Evolutionary conservation across 2,113 vertebrate species (phyloP).

Genomic region (Calidris pugnax): DNA sequence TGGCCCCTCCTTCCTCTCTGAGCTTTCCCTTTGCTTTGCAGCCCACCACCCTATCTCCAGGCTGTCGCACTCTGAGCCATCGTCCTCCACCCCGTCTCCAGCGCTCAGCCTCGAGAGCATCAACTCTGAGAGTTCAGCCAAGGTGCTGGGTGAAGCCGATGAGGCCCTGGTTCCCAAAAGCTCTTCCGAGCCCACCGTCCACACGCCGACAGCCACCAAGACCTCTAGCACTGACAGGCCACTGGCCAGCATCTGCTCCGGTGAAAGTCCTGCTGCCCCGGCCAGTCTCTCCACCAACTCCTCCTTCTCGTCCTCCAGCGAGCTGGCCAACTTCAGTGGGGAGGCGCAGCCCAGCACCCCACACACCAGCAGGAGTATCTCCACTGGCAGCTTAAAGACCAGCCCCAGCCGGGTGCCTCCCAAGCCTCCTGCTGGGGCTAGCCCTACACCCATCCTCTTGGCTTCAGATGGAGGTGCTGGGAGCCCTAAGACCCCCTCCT

Average conservation of each 20-base stretch:
- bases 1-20: not conserved
- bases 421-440: constrained; percentile 58
- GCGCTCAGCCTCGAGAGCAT: constrained; percentile 93
- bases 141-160: constrained; percentile 1
- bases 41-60: constrained; percentile 70
- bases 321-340: constrained; percentile 32
- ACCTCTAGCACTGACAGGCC: not conserved
- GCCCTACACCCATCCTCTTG: constrained; percentile 58
- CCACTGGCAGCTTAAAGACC: not conserved
- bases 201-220: constrained; percentile 22
- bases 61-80: constrained; percentile 84
- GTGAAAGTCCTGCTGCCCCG: constrained; percentile 22
- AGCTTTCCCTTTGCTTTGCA: constrained; percentile 49
- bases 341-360: not conserved
- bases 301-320: constrained; percentile 69
- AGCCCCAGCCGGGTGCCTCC: constrained; percentile 28
- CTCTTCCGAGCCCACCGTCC: constrained; percentile 88
- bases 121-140: constrained; percentile 80
- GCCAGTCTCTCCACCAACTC: constrained; percentile 65
- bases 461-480: constrained; percentile 30
- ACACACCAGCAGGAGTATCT: constrained; percentile 8
- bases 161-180: constrained; percentile 75
- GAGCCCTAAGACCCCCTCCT: constrained; percentile 38
- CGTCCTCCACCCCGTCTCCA: constrained; percentile 89
- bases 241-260: not conserved